phyloP scores from a whole-genome alignment of 2,888 invertebrate genomes.

The Drosophila subsilvestris region DNA sequence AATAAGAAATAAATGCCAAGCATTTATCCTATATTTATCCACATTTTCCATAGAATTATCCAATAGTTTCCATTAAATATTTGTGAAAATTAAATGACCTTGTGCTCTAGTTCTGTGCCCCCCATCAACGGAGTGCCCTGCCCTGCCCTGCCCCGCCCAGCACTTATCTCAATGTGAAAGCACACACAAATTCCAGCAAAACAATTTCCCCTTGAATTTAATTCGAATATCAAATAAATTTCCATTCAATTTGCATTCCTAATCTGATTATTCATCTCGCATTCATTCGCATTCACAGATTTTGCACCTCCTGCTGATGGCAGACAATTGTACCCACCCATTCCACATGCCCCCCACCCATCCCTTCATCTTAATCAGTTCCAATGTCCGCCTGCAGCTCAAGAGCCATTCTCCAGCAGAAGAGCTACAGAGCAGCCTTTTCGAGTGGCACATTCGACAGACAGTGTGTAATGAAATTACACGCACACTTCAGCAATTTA shows the following conservation, averaged over 20 bases:
- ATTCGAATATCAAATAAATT: constrained; percentile 1
- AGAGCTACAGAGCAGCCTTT: constrained; percentile 14
- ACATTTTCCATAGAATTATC: background rate
- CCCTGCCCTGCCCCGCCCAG: background rate
- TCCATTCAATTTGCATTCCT: constrained; percentile 1
- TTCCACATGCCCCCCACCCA: background rate
- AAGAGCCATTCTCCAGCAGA: constrained; percentile 29
- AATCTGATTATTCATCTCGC: background rate
- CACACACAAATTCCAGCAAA: background rate
- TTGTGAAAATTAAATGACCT: background rate
- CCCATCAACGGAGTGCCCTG: background rate
- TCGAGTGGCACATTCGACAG: constrained; percentile 34
- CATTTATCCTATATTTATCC: too few relatives aligned
- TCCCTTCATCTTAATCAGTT: constrained; percentile 32
- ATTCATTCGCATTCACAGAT: constrained; percentile 1
- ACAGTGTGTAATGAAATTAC: constrained; percentile 69
- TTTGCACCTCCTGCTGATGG: background rate
- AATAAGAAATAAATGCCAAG: too few relatives aligned
- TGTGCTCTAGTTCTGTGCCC: background rate
- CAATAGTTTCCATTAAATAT: background rate
- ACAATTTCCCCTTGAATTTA: background rate
- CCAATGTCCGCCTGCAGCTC: constrained; percentile 28
- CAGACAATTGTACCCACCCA: background rate
- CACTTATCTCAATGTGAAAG: background rate
- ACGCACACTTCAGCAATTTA: constrained; percentile 76